Base-by-base conservation (phyloP, 2,797 vertebrate species). In the Potorous gilbertii region DNA sequence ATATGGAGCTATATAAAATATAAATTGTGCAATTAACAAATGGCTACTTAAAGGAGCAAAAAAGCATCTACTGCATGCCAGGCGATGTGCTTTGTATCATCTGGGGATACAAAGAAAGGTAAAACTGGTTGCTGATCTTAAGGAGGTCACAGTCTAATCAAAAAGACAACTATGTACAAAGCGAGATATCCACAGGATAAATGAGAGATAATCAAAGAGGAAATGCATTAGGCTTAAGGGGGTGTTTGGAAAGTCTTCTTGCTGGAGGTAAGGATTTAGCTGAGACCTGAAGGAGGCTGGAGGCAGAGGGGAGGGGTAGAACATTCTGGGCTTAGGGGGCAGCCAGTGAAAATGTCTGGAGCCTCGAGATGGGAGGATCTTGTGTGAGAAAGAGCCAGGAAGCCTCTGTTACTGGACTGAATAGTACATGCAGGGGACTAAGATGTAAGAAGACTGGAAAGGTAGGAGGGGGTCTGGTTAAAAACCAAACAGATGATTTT, bases 41-140 rank as follows among this genome's bases (percentile, higher is more conserved):
- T 91, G 81, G 1, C 91, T 96, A 54, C 93, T 52, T 57, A 14
- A 89, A 95, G 56, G 92, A 95, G 56, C 6, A 94, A 91, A 90
- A 93, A 94, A 87, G 40, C 8, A 9, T 87, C 74, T 87, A 11
- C 40, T 87, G 40, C 40, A 87, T 46, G 21, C 74, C 74, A 46
- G 40, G 3, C 40, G 50, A 11, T 87, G 21, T 50, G 74, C 24
- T 50, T 87, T 87, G 74, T 87, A 50, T 87, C 40, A 21, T 21
- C 9, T 87, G 3, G 24, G 21, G 13, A 87, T 50, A 24, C 40
- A 46, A 46, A 50, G 40, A 50, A 46, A 27, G 9, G 40, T 24
- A 87, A 46, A 87, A 50, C 18, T 14, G 2, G 40, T 81, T 81
- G 18, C 74, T 87, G 40, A 46, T 46, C 24, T 87, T 24, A 50